phyloP scores from a whole-genome alignment of 2,113 vertebrate genomes.

The Cyprinodon brontotheroides region DNA sequence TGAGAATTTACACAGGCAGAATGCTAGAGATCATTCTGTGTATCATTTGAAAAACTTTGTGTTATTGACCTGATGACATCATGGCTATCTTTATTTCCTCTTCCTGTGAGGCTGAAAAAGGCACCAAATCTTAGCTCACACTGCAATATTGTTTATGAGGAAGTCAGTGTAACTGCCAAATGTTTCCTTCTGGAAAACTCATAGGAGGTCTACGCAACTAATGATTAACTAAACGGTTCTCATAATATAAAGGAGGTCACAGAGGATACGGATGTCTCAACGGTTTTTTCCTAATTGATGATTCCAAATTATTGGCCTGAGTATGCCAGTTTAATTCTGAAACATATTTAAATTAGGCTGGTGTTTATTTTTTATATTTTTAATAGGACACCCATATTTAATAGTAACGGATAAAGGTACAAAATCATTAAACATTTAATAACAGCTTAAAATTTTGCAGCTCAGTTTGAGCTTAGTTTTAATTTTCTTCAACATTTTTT shows the following conservation, averaged over 20 bases:
- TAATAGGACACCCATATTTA: not conserved
- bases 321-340: not conserved
- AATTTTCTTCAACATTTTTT: not conserved
- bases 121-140: not conserved
- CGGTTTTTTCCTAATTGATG: not conserved
- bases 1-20: too few species aligned
- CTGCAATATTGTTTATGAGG: conserved; percentile 19
- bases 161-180: conserved; percentile 18
- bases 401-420: not conserved
- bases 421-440: not conserved
- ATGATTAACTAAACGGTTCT: conserved; percentile 46
- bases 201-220: conserved; percentile 4
- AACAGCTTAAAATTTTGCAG: not conserved
- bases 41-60: not conserved
- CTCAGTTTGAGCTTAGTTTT: not conserved
- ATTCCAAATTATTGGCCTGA: conserved; percentile 13
- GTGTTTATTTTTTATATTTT: not conserved
- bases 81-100: not conserved
- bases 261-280: not conserved
- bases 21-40: not conserved
- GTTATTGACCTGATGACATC: not conserved
- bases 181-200: conserved; percentile 13
- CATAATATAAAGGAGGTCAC: not conserved
- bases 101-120: not conserved
- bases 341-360: not conserved